Evolutionary conservation across 2,888 invertebrate species (phyloP).

Genomic region (Chymomyza procnemis): DNA sequence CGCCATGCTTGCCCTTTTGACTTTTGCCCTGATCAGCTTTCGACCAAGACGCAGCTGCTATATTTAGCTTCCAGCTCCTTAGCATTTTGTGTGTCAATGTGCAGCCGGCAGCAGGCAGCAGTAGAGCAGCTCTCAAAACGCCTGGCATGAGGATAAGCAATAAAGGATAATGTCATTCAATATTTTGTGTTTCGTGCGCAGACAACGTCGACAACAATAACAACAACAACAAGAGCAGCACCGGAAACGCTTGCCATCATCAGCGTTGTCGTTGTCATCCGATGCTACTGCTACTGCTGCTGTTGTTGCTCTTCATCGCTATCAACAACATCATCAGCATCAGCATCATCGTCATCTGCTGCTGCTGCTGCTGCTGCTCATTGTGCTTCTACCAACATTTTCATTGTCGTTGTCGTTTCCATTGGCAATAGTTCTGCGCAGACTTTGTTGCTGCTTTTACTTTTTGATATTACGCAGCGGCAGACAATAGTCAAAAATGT

Average conservation of each 20-base stretch:
- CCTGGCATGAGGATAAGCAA: constrained; percentile 72
- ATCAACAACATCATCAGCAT: no score
- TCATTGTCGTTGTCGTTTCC: constrained; percentile 16
- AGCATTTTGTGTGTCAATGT: constrained; percentile 59
- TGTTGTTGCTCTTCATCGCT: constrained; percentile 27
- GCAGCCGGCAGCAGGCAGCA: no score
- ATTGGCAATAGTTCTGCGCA: constrained; percentile 64
- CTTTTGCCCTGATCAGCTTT: constrained; percentile 40
- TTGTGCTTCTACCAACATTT: constrained; percentile 20
- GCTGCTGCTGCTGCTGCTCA: constrained; percentile 25
- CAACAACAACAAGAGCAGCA: constrained; percentile 36
- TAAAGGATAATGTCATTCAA: constrained; percentile 76
- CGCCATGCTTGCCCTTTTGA: constrained; percentile 68
- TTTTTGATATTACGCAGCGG: constrained; percentile 33
- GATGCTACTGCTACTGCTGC: constrained; percentile 25
- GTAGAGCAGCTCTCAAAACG: constrained; percentile 25
- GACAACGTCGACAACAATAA: constrained; percentile 22
- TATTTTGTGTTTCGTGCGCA: constrained; percentile 66
- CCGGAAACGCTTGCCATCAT: constrained; percentile 69
- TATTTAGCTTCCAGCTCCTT: not conserved
- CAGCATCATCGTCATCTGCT: constrained; percentile 18
- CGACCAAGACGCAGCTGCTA: not conserved
- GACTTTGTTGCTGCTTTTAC: constrained; percentile 65
- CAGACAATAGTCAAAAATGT: constrained; percentile 70
- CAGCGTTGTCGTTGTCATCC: constrained; percentile 53